Conservation (phyloP, 2,113 vertebrate genomes). For the Hiodon tergisus region DNA sequence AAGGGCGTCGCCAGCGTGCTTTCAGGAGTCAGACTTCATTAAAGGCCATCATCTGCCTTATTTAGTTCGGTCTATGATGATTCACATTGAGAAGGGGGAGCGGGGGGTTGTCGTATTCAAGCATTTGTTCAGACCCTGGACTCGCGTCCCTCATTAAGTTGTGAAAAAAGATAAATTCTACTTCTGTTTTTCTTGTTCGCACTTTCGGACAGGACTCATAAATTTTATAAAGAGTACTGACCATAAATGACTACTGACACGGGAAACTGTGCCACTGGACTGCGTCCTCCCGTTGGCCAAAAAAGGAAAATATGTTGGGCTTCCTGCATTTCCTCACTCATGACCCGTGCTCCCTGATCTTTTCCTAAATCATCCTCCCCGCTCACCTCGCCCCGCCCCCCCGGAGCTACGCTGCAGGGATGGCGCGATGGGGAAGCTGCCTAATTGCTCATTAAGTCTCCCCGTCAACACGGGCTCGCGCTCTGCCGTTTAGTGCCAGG, state of each 20-base stretch:
- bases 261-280: background rate
- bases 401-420: constrained; percentile 43
- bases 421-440: constrained; percentile 61
- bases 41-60: no score
- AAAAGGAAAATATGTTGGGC: background rate
- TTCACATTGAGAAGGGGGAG: no score
- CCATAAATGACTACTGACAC: background rate
- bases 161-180: background rate
- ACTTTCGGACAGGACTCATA: no score
- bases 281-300: background rate
- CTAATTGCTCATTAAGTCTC: constrained; percentile 71
- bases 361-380: background rate
- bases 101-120: no score
- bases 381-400: constrained; percentile 25
- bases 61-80: no score
- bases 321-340: background rate
- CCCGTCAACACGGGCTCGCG: constrained; percentile 65
- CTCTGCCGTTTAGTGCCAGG: constrained; percentile 67
- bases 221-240: no score
- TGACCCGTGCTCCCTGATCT: background rate
- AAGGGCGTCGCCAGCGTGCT: no score
- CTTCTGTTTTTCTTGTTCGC: no score
- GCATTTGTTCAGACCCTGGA: no score
- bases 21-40: no score
- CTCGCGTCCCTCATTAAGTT: no score